Base-by-base conservation (phyloP, 2,797 vertebrate genomes). In the Microctenopoma stevenorrisi region DNA sequence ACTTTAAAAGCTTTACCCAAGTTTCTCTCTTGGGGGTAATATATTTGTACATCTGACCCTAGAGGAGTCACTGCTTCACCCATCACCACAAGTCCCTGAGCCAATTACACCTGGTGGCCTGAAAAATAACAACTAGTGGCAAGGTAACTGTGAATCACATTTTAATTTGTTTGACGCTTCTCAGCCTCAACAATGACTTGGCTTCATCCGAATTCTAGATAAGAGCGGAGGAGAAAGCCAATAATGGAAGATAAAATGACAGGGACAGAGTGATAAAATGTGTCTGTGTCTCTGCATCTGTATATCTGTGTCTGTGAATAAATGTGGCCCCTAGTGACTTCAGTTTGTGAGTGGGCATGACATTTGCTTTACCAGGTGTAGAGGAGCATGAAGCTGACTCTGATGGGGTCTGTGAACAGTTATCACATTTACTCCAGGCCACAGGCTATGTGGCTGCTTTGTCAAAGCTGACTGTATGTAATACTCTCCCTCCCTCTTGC, bases 371-470 rank as follows among this genome's bases (percentile, higher is more conserved):
- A 84, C 78, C 81, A 87, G 81, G 85, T 87, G 88, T 87, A 72
- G 81, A 86, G 82, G 72, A 88, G 83, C 78, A 51, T 90, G 86
- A 90, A 84, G 85, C 82, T 65, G 72, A 78, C 86, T 83, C 74
- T 85, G 87, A 90, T 88, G 71, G 68, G 74, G 71, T 79, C 74
- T 86, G 83, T 88, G 81, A 90, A 81, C 83, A 85, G 82, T 88
- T 90, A 90, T 90, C 89, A 87, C 86, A 86, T 84, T 86, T 88
- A 81, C 88, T 82, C 52, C 86, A 83, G 86, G 72, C 81, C 74
- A 82, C 43, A 49, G 66, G 78, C 70, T 78, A 56, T 85, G 71
- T 75, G 68, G 73, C 63, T 78, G 79, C 78, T 72, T 79, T 80
- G 84, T 84, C 76, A 72, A 67, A 78, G 74, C 75, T 58, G 78